Percentiles rank a stretch among this genome's conserved stretches.
These are phyloP conservation scores for Spheniscus mendiculus DNA, from an alignment of 2,113 vertebrate species.

Conservation along the genomic window DNA sequence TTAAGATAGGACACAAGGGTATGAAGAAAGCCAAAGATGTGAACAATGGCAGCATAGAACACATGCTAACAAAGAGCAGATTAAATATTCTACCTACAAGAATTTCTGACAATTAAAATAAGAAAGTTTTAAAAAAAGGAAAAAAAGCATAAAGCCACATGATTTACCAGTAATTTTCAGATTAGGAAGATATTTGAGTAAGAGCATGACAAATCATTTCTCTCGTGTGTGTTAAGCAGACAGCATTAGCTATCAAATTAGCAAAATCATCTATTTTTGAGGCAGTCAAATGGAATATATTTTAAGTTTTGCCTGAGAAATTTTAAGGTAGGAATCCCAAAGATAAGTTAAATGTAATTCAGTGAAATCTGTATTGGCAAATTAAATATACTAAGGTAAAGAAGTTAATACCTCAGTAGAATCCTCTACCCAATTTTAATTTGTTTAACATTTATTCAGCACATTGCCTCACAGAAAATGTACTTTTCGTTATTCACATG, in stretches of 20 bases:
- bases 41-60: not conserved
- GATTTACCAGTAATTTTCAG: not conserved
- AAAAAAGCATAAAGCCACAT: not conserved
- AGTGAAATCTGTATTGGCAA: not conserved
- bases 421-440: not conserved
- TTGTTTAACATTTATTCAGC: not conserved
- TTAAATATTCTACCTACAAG: not conserved
- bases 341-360: not conserved
- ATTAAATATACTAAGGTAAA: not conserved
- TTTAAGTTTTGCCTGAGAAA: not conserved
- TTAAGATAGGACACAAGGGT: not conserved
- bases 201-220: not conserved
- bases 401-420: not conserved
- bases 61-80: not conserved
- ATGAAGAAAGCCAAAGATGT: not conserved
- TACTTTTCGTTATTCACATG: not conserved
- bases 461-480: not conserved
- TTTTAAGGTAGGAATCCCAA: not conserved
- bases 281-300: not conserved
- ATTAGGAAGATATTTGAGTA: slow-evolving; percentile 2
- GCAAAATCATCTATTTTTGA: not conserved
- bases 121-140: not conserved
- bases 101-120: not conserved
- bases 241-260: not conserved
- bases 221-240: not conserved